Evolutionary conservation across 2,888 invertebrate species (phyloP).

Genomic region (Muscina levida): DNA sequence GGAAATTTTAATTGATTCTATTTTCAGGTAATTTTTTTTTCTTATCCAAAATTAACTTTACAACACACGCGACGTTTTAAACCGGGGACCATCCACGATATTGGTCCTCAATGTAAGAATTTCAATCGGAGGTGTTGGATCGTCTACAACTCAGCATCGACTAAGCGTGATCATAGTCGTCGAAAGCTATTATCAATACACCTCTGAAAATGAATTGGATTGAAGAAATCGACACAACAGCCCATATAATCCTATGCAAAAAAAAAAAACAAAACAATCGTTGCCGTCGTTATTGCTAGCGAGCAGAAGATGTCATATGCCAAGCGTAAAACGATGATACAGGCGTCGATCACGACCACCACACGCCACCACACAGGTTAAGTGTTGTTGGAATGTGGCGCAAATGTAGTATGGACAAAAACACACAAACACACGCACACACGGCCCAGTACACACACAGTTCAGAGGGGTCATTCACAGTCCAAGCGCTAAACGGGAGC

Average conservation of each 20-base stretch:
- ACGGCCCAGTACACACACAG: neutral
- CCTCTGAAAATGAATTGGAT: constrained; percentile 26
- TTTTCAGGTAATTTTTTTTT: too few species aligned
- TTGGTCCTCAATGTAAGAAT: constrained; percentile 11
- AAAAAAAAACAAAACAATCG: constrained; percentile 12
- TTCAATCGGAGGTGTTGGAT: constrained; percentile 44
- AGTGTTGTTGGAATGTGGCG: neutral
- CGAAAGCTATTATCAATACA: constrained; percentile 58
- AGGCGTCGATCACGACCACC: too few species aligned
- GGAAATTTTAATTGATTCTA: too few species aligned
- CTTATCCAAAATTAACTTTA: too few species aligned
- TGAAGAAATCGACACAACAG: constrained; percentile 35
- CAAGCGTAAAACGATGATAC: neutral
- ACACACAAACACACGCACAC: neutral
- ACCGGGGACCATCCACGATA: neutral
- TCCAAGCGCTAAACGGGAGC: neutral
- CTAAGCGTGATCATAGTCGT: constrained; percentile 48
- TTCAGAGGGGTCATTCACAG: constrained; percentile 24
- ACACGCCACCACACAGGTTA: constrained; percentile 16
- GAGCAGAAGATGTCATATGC: neutral
- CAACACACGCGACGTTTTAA: constrained; percentile 35
- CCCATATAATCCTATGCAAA: constrained; percentile 29
- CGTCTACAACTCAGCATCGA: constrained; percentile 53
- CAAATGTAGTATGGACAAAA: neutral
- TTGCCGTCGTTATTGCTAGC: neutral